Evolutionary conservation across 2,888 invertebrate genomes (phyloP).

Genomic region (Rhodophaea formosa): DNA sequence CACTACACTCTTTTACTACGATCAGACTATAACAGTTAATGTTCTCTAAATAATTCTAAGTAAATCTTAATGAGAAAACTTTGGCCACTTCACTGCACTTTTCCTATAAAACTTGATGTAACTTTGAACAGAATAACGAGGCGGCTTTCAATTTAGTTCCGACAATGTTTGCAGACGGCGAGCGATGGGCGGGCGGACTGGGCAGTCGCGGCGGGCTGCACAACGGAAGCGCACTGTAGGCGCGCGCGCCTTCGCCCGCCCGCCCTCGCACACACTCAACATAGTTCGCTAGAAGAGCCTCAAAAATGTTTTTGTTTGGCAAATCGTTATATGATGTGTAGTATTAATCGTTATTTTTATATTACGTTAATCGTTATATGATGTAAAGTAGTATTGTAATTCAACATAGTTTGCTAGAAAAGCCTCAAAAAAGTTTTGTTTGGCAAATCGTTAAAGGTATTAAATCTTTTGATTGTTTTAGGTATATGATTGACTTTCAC

Average conservation of each 20-base stretch:
- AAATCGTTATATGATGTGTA: too few species aligned
- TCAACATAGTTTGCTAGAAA: too few species aligned
- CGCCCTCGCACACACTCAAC: neutral
- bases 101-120: neutral
- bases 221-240: constrained; percentile 33
- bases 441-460: too few species aligned
- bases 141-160: constrained; percentile 8
- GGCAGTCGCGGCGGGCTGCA: constrained; percentile 36
- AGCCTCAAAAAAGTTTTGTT: too few species aligned
- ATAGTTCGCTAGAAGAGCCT: constrained; percentile 1
- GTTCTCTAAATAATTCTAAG: too few species aligned
- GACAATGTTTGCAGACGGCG: constrained; percentile 8
- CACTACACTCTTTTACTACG: too few species aligned
- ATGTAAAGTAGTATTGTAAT: too few species aligned
- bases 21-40: too few species aligned
- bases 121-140: constrained; percentile 4
- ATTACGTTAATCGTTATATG: too few species aligned
- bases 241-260: constrained; percentile 15
- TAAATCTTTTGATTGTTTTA: too few species aligned
- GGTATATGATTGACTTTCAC: too few species aligned
- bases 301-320: neutral
- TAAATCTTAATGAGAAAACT: neutral
- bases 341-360: too few species aligned
- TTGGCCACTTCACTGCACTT: neutral
- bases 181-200: constrained; percentile 21